Evolutionary conservation across 2,888 invertebrate species (phyloP), one percentile per base, ranked within the genome.

Genomic region (Branchipolynoe longqiensis): DNA sequence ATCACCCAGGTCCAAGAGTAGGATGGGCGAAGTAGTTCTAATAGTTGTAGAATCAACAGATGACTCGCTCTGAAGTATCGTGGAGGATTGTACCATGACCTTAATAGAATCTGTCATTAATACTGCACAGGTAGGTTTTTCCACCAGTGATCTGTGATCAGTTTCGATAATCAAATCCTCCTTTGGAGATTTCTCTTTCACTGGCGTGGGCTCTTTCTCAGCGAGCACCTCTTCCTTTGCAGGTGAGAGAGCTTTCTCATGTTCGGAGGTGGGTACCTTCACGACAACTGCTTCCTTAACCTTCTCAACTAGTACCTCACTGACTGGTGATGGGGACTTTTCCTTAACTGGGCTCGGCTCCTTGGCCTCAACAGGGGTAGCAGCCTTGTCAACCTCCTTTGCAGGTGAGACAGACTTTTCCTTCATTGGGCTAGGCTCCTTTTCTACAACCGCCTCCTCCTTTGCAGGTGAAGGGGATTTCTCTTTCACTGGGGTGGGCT

Each of bases 171-270:
- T 48, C 8, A 18, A 18, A 18, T 40, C 78, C 48, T 48, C 78
- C 22, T 25, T 41, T 14, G 41, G 48, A 22, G 48, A 48, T 25
- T 78, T 78, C 28, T 41, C 48, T 25, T 48, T 40, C 0, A 48
- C 78, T 78, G 41, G 69, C 22, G 36, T 69, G 69, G 69, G 69
- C 69, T 36, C 69, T 38, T 69, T 38, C 33, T 69, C 69, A 69
- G 38, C 12, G 33, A n/a, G 28, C 62, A 31, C 69, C 0, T 22
- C 33, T 38, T 69, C 69, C 25, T 41, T 54, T 31, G 41, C 78
- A 41, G 78, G 25, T 40, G 78, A 41, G n/a, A 28, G 48, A 41
- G 78, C 41, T 48, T 41, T 78, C 41, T 78, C 78, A 25, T 40
- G 28, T 28, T 22, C 78, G 41, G 48, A n/a, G 69, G 36, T 69